phyloP scores from a whole-genome alignment of 1,140 invertebrate genomes.

The Adoxophyes honmai region DNA sequence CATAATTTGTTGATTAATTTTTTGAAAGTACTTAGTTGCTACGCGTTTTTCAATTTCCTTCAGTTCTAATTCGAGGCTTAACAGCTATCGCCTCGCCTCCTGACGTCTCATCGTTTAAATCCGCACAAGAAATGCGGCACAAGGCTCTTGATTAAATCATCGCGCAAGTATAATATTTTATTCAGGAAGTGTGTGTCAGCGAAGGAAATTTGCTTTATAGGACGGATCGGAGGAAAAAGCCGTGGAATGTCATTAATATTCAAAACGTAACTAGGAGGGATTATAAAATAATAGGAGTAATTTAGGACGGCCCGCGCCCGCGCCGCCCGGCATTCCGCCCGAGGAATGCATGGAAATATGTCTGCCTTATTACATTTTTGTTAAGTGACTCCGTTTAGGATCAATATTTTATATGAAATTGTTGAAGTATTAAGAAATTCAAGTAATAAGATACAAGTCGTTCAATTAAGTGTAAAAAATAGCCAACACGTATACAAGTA shows the following conservation, averaged over 20 bases:
- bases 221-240: constrained; percentile 59
- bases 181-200: constrained; percentile 52
- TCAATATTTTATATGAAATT: constrained; percentile 11
- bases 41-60: neutral
- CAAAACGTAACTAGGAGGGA: constrained; percentile 72
- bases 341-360: constrained; percentile 72
- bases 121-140: no score
- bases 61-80: neutral
- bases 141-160: neutral
- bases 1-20: neutral
- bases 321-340: constrained; percentile 27
- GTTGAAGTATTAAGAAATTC: neutral
- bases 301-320: constrained; percentile 63
- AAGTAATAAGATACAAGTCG: no score
- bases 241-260: constrained; percentile 75
- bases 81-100: no score
- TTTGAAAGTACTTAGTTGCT: neutral
- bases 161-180: constrained; percentile 7
- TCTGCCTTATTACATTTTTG: constrained; percentile 71
- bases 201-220: constrained; percentile 52
- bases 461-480: no score
- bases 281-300: constrained; percentile 77
- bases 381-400: constrained; percentile 32
- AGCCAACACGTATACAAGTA: no score
- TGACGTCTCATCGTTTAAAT: no score